Conservation (phyloP, 2,113 vertebrate species). For the Struthidea cinerea region DNA sequence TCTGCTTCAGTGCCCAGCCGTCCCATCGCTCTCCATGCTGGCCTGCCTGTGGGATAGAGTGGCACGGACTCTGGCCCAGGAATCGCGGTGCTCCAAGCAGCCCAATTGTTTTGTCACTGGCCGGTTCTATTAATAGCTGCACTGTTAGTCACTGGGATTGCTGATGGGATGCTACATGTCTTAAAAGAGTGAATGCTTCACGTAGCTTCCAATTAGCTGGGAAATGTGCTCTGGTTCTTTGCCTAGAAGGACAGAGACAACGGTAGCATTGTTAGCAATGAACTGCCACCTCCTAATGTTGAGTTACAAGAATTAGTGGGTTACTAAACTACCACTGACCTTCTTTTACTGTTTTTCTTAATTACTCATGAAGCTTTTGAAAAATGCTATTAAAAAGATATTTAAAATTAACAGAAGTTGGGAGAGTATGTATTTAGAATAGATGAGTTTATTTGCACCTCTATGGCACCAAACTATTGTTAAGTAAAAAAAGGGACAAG, state of each 20-base stretch:
- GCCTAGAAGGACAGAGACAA: constrained; percentile 29
- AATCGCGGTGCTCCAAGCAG: not conserved
- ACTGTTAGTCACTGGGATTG: not conserved
- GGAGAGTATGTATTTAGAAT: not conserved
- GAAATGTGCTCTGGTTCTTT: constrained; percentile 43
- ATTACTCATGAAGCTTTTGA: not conserved
- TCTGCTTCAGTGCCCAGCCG: not conserved
- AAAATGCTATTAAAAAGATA: not conserved
- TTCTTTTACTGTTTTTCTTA: not conserved
- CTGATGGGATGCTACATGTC: not conserved
- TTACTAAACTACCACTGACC: constrained; percentile 11
- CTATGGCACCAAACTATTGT: not conserved
- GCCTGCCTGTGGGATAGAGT: not conserved
- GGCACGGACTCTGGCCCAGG: not conserved
- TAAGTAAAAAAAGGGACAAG: not conserved
- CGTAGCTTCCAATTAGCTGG: not conserved
- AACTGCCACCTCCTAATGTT: not conserved
- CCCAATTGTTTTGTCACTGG: not conserved
- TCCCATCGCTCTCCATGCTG: not conserved
- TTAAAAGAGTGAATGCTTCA: not conserved
- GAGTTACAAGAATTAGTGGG: not conserved
- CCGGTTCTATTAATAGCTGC: not conserved
- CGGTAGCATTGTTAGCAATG: constrained; percentile 9
- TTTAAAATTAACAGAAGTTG: not conserved
- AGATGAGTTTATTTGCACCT: not conserved